Evolutionary conservation across 1,140 invertebrate species (phyloP).

Genomic region (Schmidtea mediterranea): DNA sequence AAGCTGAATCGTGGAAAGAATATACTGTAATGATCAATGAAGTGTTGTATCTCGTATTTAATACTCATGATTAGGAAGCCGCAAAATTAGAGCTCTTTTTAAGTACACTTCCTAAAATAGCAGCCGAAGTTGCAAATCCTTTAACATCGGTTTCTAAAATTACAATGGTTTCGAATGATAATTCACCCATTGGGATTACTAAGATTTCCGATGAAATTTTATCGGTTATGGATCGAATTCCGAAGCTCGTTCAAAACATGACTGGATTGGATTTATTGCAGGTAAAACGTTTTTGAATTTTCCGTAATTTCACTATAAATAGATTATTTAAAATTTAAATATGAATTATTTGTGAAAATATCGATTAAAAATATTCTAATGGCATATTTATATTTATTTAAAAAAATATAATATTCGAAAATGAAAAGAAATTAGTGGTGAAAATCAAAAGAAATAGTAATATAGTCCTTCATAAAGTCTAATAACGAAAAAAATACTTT

Average conservation of each 20-base stretch:
- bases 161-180: slow-evolving; percentile 8
- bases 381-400: too few relatives aligned
- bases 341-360: too few relatives aligned
- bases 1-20: slow-evolving; percentile 77
- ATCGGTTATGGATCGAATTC: slow-evolving; percentile 8
- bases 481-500: too few relatives aligned
- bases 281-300: background rate
- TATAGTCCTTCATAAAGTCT: too few relatives aligned
- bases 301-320: too few relatives aligned
- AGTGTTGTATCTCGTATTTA: too few relatives aligned
- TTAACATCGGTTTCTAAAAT: slow-evolving; percentile 7
- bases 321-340: too few relatives aligned
- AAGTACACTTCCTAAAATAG: slow-evolving; percentile 2
- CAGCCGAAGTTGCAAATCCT: slow-evolving; percentile 9
- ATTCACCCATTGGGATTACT: slow-evolving; percentile 6
- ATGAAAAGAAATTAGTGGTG: too few relatives aligned
- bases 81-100: background rate
- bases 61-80: background rate
- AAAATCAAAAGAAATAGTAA: too few relatives aligned
- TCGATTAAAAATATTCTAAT: too few relatives aligned
- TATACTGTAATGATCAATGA: slow-evolving; percentile 29
- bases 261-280: slow-evolving; percentile 6
- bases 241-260: slow-evolving; percentile 5
- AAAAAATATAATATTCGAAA: too few relatives aligned
- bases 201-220: slow-evolving; percentile 8